Evolutionary conservation across 1,140 invertebrate genomes (phyloP), one percentile per base, ranked within the genome.

Genomic region (Mizuhopecten yessoensis): DNA sequence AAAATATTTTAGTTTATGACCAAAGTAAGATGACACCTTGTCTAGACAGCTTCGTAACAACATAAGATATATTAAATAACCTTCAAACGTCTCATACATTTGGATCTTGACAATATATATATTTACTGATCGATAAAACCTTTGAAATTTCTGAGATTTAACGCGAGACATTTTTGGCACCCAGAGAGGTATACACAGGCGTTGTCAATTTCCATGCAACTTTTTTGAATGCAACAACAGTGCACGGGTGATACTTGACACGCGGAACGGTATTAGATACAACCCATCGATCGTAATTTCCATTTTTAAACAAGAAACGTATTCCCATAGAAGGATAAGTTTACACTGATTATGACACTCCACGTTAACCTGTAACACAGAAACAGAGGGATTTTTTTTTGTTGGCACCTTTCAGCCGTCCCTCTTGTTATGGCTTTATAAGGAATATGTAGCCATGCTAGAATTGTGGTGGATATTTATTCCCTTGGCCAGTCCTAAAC

Each of bases 1-100:
- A n/a, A n/a, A 75, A n/a, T 75, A 75, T 7, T 75, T 75, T 75
- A 75, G n/a, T 75, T 75, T 75, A 75, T 75, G 57, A 75, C n/a
- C 23, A 29, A 5, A 75, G 57, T 75, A 75, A 29, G 29, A 75
- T 75, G n/a, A 5, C 29, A 75, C n/a, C n/a, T 75, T 29, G 57
- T 75, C 57, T 75, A 75, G 57, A 75, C 57, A 17, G 3, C 23
- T 9, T 75, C 23, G 0, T 75, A 75, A 45, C n/a, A 1, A 29
- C n/a, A n/a, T n/a, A 5, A 75, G 5, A 75, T 29, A n/a, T 75
- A 75, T 75, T 75, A n/a, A 75, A 75, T 75, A 75, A 75, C 57
- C 57, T 75, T 75, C 57, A 29, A 75, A 75, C 11, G 57, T 75
- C 57, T 75, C 57, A 29, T 75, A 75, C 9, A 75, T 29, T 75